Evolutionary conservation across 35 echinoderm and acorn worm species (phyloP), one percentile per base, ranked within the genome.

Genomic region (Patiria miniata): DNA sequence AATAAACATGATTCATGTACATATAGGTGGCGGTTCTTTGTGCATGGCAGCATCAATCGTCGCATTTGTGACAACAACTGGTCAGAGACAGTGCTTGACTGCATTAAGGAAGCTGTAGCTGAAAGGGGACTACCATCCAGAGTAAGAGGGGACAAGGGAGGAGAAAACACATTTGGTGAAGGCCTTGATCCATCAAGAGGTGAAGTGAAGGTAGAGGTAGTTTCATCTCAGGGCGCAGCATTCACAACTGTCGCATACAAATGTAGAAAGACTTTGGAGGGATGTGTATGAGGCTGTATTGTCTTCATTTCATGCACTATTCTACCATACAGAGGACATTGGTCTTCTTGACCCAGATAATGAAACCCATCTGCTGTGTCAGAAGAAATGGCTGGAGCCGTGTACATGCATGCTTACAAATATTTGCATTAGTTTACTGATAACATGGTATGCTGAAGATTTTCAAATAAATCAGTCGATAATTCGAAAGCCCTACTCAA

Each of bases 221-320:
- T 87, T 81, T 88, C 21, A 93, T 93, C 19, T 42, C 78, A 19
- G 85, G 91, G 5, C 78, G 57, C 15, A 93, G 91, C 61, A 86
- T 89, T 0, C 94, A 93, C 38, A 96, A 96, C n/a, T n/a, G n/a
- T n/a, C n/a, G n/a, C n/a, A n/a, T 39, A 80, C 77, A 61, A 36
- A 90, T 1, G 92, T 96, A 30, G 94, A 96, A 59, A 47, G 94
- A 40, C 79, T 96, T 36, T 96, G 90, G 90, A 59, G 87, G 44
- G 94, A 96, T 81, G 90, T 96, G 22, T 93, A 52, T 81, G 47
- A 87, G 50, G 58, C 47, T 29, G 83, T 87, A 1, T 32, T 82
- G 21, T 8, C 0, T 1, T 34, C 38, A 19, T 92, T 87, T 51
- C 50, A 87, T 34, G 16, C 54, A 21, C 14, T 84, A 40, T 93